Evolutionary conservation across 2,113 vertebrate species (phyloP).

Genomic region (Lasiurus borealis): DNA sequence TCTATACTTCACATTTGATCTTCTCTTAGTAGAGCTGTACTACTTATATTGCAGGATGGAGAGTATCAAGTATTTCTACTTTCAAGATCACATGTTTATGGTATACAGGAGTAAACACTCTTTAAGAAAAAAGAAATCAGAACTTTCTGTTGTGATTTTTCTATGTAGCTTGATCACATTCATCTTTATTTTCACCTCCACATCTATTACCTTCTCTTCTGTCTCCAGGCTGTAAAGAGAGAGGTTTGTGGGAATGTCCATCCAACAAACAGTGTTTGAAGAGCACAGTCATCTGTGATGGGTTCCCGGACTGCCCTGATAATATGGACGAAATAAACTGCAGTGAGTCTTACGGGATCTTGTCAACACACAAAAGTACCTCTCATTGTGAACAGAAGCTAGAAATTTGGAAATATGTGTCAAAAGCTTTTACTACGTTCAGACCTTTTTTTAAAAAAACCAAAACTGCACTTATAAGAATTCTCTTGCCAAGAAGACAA

Average conservation of each 20-base stretch:
- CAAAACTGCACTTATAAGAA: background rate
- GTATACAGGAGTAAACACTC: background rate
- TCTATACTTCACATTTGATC: conserved; percentile 48
- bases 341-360: conserved; percentile 88
- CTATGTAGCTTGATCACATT: conserved; percentile 15
- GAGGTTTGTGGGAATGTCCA: conserved; percentile 96
- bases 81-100: conserved; percentile 14
- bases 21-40: background rate
- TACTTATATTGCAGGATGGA: background rate
- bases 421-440: background rate
- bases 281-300: conserved; percentile 94
- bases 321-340: conserved; percentile 95
- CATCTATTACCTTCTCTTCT: conserved; percentile 68
- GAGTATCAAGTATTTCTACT: conserved; percentile 10
- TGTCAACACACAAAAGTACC: background rate
- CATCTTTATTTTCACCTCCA: background rate
- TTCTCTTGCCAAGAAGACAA: background rate
- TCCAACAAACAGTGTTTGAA: conserved; percentile 92
- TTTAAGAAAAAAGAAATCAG: conserved; percentile 30
- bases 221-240: conserved; percentile 92
- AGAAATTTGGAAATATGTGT: conserved; percentile 8
- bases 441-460: conserved; percentile 1
- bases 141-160: background rate
- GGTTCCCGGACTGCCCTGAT: conserved; percentile 96
- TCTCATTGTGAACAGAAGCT: conserved; percentile 36